Base-by-base conservation (phyloP, 2,797 vertebrate genomes). In the Acomys russatus region DNA sequence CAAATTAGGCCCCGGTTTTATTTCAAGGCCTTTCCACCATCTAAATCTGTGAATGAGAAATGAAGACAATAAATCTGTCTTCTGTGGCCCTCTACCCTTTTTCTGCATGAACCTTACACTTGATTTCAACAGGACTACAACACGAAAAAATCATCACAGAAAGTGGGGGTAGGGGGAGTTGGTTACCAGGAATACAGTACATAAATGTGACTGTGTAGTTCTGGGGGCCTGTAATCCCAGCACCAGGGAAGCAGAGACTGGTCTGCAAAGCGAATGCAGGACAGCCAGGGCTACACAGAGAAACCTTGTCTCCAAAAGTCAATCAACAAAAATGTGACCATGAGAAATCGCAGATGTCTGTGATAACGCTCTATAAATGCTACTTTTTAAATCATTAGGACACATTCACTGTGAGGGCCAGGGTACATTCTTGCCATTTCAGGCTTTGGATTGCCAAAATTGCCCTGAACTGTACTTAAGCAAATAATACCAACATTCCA, bases 161-260 rank as follows among this genome's bases (percentile, higher is more conserved):
- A 94, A 68, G 17, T 28, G 23, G 17, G 17, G 25, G 22, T 66
- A 17, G 3, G 2, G 12, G 74, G 71, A 18, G 9, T 38, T 71
- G 94, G 84, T 93, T 80, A 51, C 71, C 30, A 79, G 64, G 91
- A 96, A 88, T 92, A 22, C 15, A 68, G 12, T 79, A 87, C 6
- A 80, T 74, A 79, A 90, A 94, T 85, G 9, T 90, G 49, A 93
- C 56, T 90, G 64, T 54, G 35, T 77, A 4, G 2, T 66, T 44
- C 44, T 44, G 44, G 44, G 44, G 44, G 44, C 44, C 44, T 44
- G 44, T 44, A 44, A 44, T 44, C 44, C 44, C 44, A 44, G 44
- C 44, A 44, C 44, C 44, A 44, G 44, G 44, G 44, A 44, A 44
- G 44, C 44, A 44, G 44, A 44, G 44, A 44, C 44, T 44, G 44